Base-by-base conservation (phyloP, 2,888 invertebrate genomes). In the Drosophila pseudotakahashii region DNA sequence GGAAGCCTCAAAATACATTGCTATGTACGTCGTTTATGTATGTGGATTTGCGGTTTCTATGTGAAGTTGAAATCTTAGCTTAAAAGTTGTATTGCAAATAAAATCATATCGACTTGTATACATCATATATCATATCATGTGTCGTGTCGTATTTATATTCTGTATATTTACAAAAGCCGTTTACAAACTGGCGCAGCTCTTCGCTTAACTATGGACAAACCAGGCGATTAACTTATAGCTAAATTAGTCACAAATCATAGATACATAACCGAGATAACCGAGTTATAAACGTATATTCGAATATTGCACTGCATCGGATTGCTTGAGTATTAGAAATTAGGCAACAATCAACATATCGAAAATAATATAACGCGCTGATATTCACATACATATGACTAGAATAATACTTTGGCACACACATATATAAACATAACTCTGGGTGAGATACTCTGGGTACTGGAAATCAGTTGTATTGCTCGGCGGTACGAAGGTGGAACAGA, bases 1-100 rank as follows among this genome's bases (percentile, higher is more conserved):
- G 80, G 85, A 87, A 81, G 88, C 81, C 85, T 81, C 85, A 69
- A 67, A 78, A 76, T 84, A 77, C 79, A 70, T 73, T 60, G 66
- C 71, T 72, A 30, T 45, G n/a, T 55, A 53, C 10, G 57, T 50
- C 58, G 34, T 36, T 19, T 48, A n/a, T 71, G 19, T 26, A 39
- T 70, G 52, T 73, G 47, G 55, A 7, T 32, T 53, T 37, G 37
- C 42, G 42, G 55, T 62, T 41, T 75, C 76, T 57, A 71, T 76
- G 74, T 79, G 71, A 74, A 79, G 77, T 87, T 47, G 75, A 64
- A 87, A 84, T 85, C 85, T 81, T 84, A 81, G 79, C 74, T 78
- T 81, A 81, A 36, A 71, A 78, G 30, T 50, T 51, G 75, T 70
- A 72, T 75, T 66, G 76, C 78, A 81, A 75, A 70, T 68, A 67